A percentile compares a stretch with the other conserved stretches of the same genome.
These are phyloP conservation scores for Uromys caudimaculatus DNA, from an alignment of 2,797 vertebrate genomes.

Conservation along the genomic window DNA sequence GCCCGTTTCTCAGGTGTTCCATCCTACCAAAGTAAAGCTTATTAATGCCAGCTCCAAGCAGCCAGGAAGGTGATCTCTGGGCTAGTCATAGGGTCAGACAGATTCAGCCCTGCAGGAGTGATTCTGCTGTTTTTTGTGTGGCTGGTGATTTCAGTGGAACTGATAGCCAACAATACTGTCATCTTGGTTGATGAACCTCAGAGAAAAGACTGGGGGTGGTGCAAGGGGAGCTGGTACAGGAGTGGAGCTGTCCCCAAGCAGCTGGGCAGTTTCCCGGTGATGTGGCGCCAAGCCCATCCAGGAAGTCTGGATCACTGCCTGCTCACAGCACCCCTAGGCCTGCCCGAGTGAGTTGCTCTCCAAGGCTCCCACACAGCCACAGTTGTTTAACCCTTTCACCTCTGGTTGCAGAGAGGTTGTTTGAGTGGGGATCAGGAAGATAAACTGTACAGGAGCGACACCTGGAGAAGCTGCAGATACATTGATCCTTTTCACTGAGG, in stretches of 20 bases:
- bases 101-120: neutral
- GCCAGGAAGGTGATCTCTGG: neutral
- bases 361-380: neutral
- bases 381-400: neutral
- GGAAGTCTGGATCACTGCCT: slow-evolving; percentile 25
- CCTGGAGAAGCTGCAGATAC: neutral
- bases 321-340: slow-evolving; percentile 37
- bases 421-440: neutral
- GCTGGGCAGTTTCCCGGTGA: slow-evolving; percentile 63
- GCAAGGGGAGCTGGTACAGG: neutral
- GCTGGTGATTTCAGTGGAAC: neutral
- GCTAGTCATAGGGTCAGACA: neutral
- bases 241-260: slow-evolving; percentile 61
- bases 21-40: neutral
- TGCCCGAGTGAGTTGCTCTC: neutral
- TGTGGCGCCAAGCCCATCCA: too few species aligned
- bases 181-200: neutral
- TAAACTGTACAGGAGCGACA: neutral
- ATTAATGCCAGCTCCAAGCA: neutral
- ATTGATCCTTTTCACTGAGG: neutral
- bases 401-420: neutral
- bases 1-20: neutral
- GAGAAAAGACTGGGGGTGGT: neutral
- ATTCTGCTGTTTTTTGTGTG: neutral
- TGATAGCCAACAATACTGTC: neutral